Percentiles rank a stretch among this genome's conserved stretches.
Evolutionary conservation across 2,888 invertebrate species (phyloP).

Genomic region (Drosophila phalerata): DNA sequence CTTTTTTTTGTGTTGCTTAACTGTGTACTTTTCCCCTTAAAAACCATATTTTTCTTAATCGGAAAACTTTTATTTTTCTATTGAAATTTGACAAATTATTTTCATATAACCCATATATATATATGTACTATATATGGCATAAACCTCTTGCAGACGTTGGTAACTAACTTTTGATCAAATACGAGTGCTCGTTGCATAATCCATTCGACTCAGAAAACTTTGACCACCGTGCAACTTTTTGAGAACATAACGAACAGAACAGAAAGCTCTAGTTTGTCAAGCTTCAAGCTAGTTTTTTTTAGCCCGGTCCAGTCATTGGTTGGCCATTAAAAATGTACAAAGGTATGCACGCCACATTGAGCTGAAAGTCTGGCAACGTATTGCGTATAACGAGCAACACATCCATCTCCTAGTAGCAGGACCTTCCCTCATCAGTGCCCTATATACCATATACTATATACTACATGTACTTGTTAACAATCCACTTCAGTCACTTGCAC

Average conservation of each 20-base stretch:
- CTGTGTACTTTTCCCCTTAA: background rate
- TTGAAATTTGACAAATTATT: background rate
- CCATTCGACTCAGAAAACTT: conserved; percentile 12
- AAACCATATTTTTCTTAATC: background rate
- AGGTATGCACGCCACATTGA: conserved; percentile 40
- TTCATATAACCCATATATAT: background rate
- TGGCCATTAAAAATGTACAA: conserved; percentile 48
- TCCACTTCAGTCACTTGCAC: conserved; percentile 13
- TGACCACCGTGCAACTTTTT: conserved; percentile 9
- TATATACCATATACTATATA: too few relatives aligned
- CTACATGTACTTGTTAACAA: background rate
- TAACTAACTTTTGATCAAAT: conserved; percentile 8
- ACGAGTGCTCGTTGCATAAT: conserved; percentile 13
- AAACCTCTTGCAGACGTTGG: conserved; percentile 6
- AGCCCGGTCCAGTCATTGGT: conserved; percentile 12
- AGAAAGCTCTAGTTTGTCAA: conserved; percentile 19
- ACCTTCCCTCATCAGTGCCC: background rate
- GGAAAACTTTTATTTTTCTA: background rate
- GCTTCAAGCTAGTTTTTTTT: background rate
- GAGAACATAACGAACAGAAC: conserved; percentile 2
- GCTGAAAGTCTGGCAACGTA: conserved; percentile 32
- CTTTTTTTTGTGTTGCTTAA: too few relatives aligned
- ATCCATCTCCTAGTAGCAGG: conserved; percentile 4
- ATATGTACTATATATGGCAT: background rate
- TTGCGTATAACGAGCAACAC: conserved; percentile 1